A percentile compares a stretch with the other conserved stretches of the same genome.
phyloP scores from a whole-genome alignment of 2,113 vertebrate species.

The Sorex fumeus region DNA sequence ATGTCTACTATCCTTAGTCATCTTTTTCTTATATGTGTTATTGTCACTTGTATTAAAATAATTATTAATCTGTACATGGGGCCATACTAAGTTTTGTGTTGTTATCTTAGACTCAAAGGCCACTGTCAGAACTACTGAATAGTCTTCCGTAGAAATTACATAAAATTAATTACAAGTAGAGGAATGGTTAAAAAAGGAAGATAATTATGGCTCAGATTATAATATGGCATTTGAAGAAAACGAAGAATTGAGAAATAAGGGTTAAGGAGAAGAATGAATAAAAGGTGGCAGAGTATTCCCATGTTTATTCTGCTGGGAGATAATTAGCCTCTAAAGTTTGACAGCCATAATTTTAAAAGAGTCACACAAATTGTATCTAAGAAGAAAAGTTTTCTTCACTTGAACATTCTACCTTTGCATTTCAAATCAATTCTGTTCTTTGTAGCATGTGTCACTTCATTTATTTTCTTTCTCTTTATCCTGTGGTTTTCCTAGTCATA shows the following conservation, averaged over 20 bases:
- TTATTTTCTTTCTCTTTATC: constrained; percentile 49
- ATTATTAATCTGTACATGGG: background rate
- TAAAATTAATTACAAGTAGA: background rate
- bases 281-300: background rate
- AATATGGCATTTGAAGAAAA: constrained; percentile 31
- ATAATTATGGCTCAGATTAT: background rate
- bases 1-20: too few species aligned
- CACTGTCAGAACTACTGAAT: background rate
- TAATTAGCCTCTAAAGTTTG: constrained; percentile 34
- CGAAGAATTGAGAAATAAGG: constrained; percentile 10
- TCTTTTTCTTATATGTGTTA: background rate
- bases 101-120: constrained; percentile 6
- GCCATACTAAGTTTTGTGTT: background rate
- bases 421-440: constrained; percentile 48
- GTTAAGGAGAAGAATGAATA: constrained; percentile 43
- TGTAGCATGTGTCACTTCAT: background rate
- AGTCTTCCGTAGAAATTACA: constrained; percentile 33
- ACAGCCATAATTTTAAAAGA: constrained; percentile 35
- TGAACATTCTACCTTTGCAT: background rate
- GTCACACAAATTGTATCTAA: background rate
- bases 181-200: background rate
- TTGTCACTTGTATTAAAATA: background rate
- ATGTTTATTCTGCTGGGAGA: background rate
- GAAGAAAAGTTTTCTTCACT: background rate
- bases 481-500: constrained; percentile 37